These are phyloP conservation scores for Drosophila ironensis DNA, from an alignment of 1,140 invertebrate genomes.

Conservation along the genomic window DNA sequence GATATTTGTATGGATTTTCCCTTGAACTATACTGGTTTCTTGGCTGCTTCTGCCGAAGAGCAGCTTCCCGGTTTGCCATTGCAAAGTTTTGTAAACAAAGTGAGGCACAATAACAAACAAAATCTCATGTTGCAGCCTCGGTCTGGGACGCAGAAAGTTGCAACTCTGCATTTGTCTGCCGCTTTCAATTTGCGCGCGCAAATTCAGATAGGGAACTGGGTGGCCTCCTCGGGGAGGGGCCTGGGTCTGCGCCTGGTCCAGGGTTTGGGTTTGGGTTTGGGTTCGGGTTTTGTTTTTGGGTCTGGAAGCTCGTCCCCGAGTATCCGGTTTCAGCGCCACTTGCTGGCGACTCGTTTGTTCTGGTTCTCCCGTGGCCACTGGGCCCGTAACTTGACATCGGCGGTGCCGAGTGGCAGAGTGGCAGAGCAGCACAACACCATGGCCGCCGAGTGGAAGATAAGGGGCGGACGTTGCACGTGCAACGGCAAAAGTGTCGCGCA, in stretches of 20 bases:
- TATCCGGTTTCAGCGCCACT: slow-evolving; percentile 63
- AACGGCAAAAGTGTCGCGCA: slow-evolving; percentile 63
- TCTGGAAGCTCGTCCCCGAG: not conserved
- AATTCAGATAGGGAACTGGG: slow-evolving; percentile 46
- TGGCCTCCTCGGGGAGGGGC: too few relatives aligned
- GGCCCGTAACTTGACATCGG: slow-evolving; percentile 67
- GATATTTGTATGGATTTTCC: slow-evolving; percentile 1
- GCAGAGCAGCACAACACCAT: too few relatives aligned
- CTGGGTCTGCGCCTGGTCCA: too few relatives aligned
- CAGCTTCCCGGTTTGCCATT: slow-evolving; percentile 1
- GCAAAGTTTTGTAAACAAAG: slow-evolving; percentile 57
- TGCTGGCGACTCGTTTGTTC: too few relatives aligned
- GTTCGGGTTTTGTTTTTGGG: not conserved
- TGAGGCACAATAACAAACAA: slow-evolving; percentile 25
- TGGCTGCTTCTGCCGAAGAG: slow-evolving; percentile 45
- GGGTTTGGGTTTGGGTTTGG: too few relatives aligned
- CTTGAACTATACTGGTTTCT: not conserved
- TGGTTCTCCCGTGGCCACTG: slow-evolving; percentile 36
- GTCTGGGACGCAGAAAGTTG: slow-evolving; percentile 46
- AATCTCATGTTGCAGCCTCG: slow-evolving; percentile 24
- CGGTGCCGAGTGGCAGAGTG: slow-evolving; percentile 3
- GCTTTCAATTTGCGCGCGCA: slow-evolving; percentile 57
- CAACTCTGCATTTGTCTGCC: slow-evolving; percentile 71
- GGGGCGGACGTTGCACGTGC: slow-evolving; percentile 57
- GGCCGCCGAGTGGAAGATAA: too few relatives aligned